Evolutionary conservation across 2,888 invertebrate genomes (phyloP).

Genomic region (Drosophila leonis): DNA sequence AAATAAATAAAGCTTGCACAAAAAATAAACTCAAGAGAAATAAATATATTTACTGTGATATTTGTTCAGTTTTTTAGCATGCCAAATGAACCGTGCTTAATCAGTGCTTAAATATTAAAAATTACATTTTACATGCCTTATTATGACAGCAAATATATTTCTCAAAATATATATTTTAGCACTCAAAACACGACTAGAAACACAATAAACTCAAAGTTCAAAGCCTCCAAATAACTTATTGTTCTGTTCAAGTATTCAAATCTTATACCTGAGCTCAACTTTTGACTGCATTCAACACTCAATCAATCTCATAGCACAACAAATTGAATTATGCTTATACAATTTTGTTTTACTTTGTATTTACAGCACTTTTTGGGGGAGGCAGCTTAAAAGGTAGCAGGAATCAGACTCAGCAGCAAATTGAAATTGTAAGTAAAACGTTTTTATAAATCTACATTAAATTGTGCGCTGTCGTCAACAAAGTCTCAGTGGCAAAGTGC

Average conservation of each 20-base stretch:
- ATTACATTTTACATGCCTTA: not conserved
- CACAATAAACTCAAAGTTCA: not conserved
- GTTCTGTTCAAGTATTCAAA: not conserved
- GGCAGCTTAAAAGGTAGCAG: not conserved
- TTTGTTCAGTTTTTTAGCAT: conserved; percentile 19
- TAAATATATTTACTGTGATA: conserved; percentile 1
- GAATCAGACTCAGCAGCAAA: conserved; percentile 23
- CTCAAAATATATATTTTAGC: not conserved
- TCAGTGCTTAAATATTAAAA: conserved; percentile 29
- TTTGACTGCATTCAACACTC: not conserved
- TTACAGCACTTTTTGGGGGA: conserved; percentile 31
- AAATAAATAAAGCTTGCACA: conserved; percentile 6
- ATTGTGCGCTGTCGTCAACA: conserved; percentile 52
- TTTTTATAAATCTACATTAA: conserved; percentile 49
- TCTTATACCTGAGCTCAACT: not conserved
- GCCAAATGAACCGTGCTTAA: conserved; percentile 25
- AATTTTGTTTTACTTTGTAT: conserved; percentile 4
- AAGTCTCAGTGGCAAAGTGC: conserved; percentile 28
- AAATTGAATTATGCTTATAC: conserved; percentile 1
- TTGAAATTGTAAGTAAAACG: conserved; percentile 56
- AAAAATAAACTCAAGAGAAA: conserved; percentile 9
- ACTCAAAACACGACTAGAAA: not conserved
- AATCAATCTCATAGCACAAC: not conserved
- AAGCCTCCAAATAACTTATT: not conserved
- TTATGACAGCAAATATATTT: not conserved